Evolutionary conservation across 2,113 vertebrate species (phyloP).

Genomic region (Zapus hudsonius): DNA sequence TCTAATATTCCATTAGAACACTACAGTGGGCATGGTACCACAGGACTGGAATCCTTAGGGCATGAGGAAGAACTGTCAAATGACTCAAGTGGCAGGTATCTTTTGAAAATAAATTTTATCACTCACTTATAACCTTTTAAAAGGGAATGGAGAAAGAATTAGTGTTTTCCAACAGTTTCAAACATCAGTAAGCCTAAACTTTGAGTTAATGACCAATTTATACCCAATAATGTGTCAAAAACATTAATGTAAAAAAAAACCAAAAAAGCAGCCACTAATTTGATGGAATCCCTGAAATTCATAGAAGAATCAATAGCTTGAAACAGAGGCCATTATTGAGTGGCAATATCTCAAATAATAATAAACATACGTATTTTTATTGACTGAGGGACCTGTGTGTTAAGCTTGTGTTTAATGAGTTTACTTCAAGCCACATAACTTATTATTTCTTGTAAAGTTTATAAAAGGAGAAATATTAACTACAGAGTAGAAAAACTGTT

Average conservation of each 20-base stretch:
- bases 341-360: too few relatives aligned
- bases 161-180: background rate
- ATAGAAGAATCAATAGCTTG: background rate
- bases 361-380: too few relatives aligned
- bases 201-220: background rate
- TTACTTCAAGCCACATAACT: background rate
- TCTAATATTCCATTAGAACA: slow-evolving; percentile 13
- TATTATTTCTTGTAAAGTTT: slow-evolving; percentile 1
- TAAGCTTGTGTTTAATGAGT: background rate
- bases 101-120: too few relatives aligned
- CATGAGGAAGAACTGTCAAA: too few relatives aligned
- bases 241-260: too few relatives aligned
- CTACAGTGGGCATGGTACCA: background rate
- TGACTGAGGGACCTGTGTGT: background rate
- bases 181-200: background rate
- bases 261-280: too few relatives aligned
- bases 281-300: background rate
- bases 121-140: too few relatives aligned
- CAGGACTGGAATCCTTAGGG: background rate
- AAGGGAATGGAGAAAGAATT: too few relatives aligned
- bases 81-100: too few relatives aligned
- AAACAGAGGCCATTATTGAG: background rate
- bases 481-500: too few relatives aligned
- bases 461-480: background rate
- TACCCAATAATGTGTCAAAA: background rate